Evolutionary conservation across 2,888 invertebrate species (phyloP).

Genomic region (Drosophila ezoana): DNA sequence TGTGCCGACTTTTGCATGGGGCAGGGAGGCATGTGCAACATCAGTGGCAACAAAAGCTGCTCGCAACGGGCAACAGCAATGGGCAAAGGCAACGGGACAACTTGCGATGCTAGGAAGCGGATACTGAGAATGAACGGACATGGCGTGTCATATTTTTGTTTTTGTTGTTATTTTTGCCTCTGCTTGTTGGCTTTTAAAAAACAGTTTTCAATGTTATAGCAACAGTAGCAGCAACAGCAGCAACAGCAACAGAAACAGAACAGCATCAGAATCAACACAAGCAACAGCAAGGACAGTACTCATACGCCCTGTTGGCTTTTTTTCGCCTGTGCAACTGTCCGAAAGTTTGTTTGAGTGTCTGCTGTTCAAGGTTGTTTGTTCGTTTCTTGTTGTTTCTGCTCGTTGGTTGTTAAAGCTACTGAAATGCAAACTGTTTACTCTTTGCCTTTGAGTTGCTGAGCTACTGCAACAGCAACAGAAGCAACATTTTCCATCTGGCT

Average conservation of each 20-base stretch:
- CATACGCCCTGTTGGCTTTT: conserved; percentile 63
- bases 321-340: conserved; percentile 41
- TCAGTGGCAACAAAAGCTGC: conserved; percentile 42
- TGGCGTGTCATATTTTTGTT: conserved; percentile 72
- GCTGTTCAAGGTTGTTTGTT: conserved; percentile 62
- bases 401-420: conserved; percentile 42
- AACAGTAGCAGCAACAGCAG: conserved; percentile 35
- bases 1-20: conserved; percentile 9
- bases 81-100: conserved; percentile 32
- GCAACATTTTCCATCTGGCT: conserved; percentile 23
- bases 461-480: conserved; percentile 13
- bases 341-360: conserved; percentile 54
- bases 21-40: conserved; percentile 29
- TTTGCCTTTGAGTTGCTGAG: conserved; percentile 48
- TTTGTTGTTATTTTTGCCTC: conserved; percentile 25
- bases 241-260: conserved; percentile 32
- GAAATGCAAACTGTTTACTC: conserved; percentile 53
- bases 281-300: conserved; percentile 51
- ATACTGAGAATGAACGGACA: conserved; percentile 71
- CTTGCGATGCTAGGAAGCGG: conserved; percentile 67
- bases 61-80: conserved; percentile 13
- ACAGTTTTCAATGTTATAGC: conserved; percentile 69
- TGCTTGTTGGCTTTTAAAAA: conserved; percentile 65
- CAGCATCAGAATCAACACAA: conserved; percentile 39
- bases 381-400: conserved; percentile 41